A percentile compares a stretch with the other conserved stretches of the same genome.
Evolutionary conservation across 2,888 invertebrate species (phyloP).

Genomic region (Dorcus parallelipipedus): DNA sequence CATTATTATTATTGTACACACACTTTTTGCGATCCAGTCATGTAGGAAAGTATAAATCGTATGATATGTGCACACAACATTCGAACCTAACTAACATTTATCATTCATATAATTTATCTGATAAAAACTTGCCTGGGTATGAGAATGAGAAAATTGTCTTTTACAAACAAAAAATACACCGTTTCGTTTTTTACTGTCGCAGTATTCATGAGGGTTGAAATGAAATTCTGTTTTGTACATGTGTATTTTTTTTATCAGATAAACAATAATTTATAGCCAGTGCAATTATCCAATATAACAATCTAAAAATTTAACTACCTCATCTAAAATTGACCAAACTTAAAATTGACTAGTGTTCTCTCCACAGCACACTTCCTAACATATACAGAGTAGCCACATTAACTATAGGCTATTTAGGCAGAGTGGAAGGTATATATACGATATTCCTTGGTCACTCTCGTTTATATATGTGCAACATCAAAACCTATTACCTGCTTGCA

Average conservation of each 20-base stretch:
- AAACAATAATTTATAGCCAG: conserved; percentile 30
- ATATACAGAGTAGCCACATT: conserved; percentile 44
- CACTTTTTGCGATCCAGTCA: conserved; percentile 22
- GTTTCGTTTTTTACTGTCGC: not conserved
- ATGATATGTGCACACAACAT: conserved; percentile 50
- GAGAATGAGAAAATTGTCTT: not conserved
- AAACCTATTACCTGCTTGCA: conserved; percentile 34
- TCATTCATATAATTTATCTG: not conserved
- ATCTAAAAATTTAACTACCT: conserved; percentile 45
- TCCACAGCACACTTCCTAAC: conserved; percentile 43
- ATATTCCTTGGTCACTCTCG: conserved; percentile 32
- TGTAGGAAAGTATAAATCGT: conserved; percentile 49
- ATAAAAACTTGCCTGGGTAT: not conserved
- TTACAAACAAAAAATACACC: not conserved
- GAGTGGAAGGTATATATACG: conserved; percentile 28
- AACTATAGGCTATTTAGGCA: conserved; percentile 45
- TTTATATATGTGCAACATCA: conserved; percentile 39
- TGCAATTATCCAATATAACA: conserved; percentile 35
- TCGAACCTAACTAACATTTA: conserved; percentile 31
- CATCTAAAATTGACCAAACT: conserved; percentile 51
- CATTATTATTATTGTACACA: conserved; percentile 27
- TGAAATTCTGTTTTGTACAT: not conserved
- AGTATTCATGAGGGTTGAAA: not conserved
- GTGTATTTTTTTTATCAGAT: conserved; percentile 22
- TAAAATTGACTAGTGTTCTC: conserved; percentile 50